These are phyloP conservation scores for Dromas ardeola DNA, from an alignment of 2,113 vertebrate genomes.

Conservation along the genomic window DNA sequence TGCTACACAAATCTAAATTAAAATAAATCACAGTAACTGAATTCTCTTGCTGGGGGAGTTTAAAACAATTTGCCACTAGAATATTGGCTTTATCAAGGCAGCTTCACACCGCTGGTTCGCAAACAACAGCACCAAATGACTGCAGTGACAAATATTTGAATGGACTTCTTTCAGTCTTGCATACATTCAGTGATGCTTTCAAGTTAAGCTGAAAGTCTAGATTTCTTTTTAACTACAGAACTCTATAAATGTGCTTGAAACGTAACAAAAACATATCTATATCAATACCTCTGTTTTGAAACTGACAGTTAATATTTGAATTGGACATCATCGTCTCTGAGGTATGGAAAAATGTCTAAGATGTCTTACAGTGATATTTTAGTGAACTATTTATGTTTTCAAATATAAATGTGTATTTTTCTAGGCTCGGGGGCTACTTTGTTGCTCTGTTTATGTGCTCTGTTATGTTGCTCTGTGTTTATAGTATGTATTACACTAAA, in stretches of 20 bases:
- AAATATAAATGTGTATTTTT: neutral
- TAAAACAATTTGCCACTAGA: conserved; percentile 34
- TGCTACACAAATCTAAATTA: conserved; percentile 37
- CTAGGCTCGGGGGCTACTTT: neutral
- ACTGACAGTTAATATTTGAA: neutral
- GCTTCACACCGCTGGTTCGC: neutral
- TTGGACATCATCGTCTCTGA: neutral
- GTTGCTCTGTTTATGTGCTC: neutral
- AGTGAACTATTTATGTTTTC: neutral
- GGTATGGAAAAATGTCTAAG: neutral
- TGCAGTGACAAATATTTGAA: neutral
- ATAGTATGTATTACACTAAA: neutral
- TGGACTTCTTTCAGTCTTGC: neutral
- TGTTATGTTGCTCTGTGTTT: neutral
- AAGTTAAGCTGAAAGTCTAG: neutral
- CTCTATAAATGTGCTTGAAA: neutral
- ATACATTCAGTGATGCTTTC: neutral
- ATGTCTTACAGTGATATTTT: neutral
- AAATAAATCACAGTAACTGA: conserved; percentile 60
- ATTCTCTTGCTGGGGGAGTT: conserved; percentile 14
- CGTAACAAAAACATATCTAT: neutral
- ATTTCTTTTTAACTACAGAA: neutral
- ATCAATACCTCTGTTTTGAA: neutral
- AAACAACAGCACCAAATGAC: neutral
- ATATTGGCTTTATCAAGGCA: neutral